Evolutionary conservation across 1,140 invertebrate genomes (phyloP).

Genomic region (Sipha flava): DNA sequence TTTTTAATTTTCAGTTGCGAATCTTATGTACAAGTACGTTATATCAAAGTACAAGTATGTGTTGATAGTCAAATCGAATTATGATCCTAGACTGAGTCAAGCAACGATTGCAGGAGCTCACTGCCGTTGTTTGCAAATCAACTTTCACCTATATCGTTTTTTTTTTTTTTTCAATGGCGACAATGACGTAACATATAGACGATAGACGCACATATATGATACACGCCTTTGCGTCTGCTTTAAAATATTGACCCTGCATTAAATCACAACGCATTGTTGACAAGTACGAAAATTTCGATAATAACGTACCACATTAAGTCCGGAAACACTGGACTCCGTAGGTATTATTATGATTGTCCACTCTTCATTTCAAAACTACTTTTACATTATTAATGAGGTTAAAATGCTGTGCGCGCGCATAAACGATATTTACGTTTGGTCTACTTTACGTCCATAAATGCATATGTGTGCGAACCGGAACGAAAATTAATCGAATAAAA

Average conservation of each 20-base stretch:
- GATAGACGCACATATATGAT: background rate
- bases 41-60: background rate
- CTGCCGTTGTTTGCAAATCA: slow-evolving; percentile 21
- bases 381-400: slow-evolving; percentile 22
- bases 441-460: background rate
- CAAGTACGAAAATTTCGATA: background rate
- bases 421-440: background rate
- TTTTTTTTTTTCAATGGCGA: slow-evolving; percentile 24
- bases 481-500: background rate
- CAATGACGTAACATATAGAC: slow-evolving; percentile 7
- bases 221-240: background rate
- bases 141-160: slow-evolving; percentile 27
- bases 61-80: background rate
- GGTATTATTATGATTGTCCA: no score
- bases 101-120: background rate
- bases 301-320: background rate
- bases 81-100: background rate
- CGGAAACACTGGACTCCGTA: background rate
- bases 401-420: background rate
- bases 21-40: no score
- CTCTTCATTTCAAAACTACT: slow-evolving; percentile 10
- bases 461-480: background rate
- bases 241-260: background rate
- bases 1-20: no score
- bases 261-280: background rate